Percentiles rank a stretch among this genome's conserved stretches.
Conservation (phyloP, 2,797 vertebrate species). For the Schizopygopsis pylzovi region DNA sequence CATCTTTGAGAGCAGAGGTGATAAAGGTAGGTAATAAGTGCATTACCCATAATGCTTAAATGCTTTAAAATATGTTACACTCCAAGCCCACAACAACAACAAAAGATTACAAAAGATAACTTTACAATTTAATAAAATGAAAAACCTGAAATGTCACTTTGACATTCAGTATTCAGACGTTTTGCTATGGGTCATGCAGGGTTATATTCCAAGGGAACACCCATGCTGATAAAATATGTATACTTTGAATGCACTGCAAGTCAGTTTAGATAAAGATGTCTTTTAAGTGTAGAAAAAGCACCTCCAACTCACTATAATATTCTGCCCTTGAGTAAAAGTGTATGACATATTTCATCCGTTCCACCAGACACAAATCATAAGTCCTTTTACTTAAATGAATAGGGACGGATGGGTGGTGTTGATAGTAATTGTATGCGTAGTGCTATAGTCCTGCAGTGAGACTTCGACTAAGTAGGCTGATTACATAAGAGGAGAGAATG, state of each 20-base stretch:
- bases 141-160: neutral
- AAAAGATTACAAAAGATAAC: neutral
- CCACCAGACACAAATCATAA: neutral
- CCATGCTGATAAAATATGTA: neutral
- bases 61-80: neutral
- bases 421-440: neutral
- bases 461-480: neutral
- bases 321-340: neutral
- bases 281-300: neutral
- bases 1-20: neutral
- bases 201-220: neutral
- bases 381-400: neutral
- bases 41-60: neutral
- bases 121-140: neutral
- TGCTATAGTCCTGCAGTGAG: neutral
- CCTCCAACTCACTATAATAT: neutral
- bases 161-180: neutral
- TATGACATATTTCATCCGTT: neutral
- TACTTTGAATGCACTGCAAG: neutral
- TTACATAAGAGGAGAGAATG: neutral
- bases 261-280: slow-evolving; percentile 1
- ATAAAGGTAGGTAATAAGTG: neutral
- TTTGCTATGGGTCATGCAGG: neutral
- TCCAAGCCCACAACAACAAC: neutral
- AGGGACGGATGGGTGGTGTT: neutral